Base-by-base conservation (phyloP, 2,797 vertebrate species). In the Characodon lateralis region DNA sequence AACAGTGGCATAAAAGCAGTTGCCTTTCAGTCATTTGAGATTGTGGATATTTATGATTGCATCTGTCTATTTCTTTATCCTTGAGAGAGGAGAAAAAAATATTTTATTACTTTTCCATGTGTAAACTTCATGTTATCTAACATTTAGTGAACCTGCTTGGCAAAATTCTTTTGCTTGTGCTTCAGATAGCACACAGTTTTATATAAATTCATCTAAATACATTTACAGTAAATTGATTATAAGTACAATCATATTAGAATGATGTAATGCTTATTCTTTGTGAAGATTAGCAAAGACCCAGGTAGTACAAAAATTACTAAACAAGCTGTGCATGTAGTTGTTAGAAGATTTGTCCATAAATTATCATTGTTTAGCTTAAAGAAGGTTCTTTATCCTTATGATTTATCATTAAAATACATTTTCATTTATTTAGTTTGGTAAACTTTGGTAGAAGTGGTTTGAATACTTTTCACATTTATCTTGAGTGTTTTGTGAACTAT, bases 1-100 rank as follows among this genome's bases (percentile, higher is more conserved):
- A 66, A 46, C 50, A 58, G 71, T 5, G 50, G 78, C 7, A 76
- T 73, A 85, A 84, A 68, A 75, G 80, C 66, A 77, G 41, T 59
- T 68, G 22, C 9, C 41, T 71, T 82, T 41, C 69, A 69, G 83
- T 86, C 28, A 46, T 78, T 73, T 28, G 16, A 2, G 26, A 41
- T 56, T 4, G 7, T 65, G 56, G 73, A 70, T 53, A 48, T 79
- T 53, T 78, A 72, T 73, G 66, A 83, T 65, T 70, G 35, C 13
- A 16, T 55, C 0, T n/a, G 9, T 55, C 7, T 24, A 8, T 80
- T 69, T 69, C 13, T 48, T 5, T 59, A 66, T 51, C 28, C 35
- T 63, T 74, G 2, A 50, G 22, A 48, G 14, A 2, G 16, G 28
- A 61, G 3, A 50, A 20, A 50, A 50, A 22, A 24, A 22, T 10